Percentiles rank a stretch among this genome's conserved stretches.
Conservation (phyloP, 2,113 vertebrate genomes). For the Symphodus melops region DNA sequence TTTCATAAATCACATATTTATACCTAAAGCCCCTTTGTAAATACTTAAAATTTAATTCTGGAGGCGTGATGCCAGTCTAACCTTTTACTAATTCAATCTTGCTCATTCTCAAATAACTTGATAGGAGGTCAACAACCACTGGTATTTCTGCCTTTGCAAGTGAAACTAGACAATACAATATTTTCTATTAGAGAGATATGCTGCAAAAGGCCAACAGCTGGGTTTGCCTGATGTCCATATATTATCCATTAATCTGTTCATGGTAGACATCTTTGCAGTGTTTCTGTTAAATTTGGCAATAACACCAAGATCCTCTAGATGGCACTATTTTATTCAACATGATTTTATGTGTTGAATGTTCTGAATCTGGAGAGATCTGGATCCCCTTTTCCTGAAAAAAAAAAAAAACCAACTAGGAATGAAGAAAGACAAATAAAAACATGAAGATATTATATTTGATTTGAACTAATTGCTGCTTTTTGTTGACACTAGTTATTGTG, state of each 20-base stretch:
- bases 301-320: slow-evolving; percentile 24
- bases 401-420: too few relatives aligned
- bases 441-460: neutral
- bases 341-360: neutral
- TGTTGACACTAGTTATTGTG: too few relatives aligned
- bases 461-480: neutral
- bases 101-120: neutral
- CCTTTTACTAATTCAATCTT: too few relatives aligned
- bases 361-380: neutral
- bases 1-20: too few relatives aligned
- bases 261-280: neutral
- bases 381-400: neutral
- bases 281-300: slow-evolving; percentile 7
- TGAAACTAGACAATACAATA: too few relatives aligned
- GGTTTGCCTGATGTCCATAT: neutral
- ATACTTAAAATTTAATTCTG: too few relatives aligned
- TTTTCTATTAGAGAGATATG: too few relatives aligned
- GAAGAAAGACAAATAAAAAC: slow-evolving; percentile 10
- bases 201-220: too few relatives aligned
- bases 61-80: too few relatives aligned
- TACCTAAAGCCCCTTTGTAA: too few relatives aligned
- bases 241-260: neutral
- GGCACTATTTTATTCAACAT: neutral
- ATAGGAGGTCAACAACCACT: neutral
- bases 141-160: too few relatives aligned